These are phyloP conservation scores for Muscicapa comitata DNA, from an alignment of 2,797 vertebrate genomes.

Conservation along the genomic window DNA sequence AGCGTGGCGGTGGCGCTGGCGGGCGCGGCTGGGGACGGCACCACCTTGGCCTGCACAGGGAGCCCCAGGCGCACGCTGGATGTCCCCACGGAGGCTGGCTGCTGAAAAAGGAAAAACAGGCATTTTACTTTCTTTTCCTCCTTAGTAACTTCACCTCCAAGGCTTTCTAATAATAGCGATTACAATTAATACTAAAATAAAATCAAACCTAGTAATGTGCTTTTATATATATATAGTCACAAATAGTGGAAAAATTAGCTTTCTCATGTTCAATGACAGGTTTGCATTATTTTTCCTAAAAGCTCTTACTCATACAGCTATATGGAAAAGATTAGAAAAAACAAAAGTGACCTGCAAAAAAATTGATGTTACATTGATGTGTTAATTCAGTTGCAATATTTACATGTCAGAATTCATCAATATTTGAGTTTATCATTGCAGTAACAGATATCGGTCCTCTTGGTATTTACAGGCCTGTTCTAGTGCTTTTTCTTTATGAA, in stretches of 20 bases:
- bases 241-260: background rate
- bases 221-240: background rate
- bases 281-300: background rate
- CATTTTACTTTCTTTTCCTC: background rate
- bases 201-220: fast-evolving
- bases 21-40: background rate
- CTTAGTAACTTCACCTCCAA: background rate
- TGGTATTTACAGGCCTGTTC: background rate
- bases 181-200: background rate
- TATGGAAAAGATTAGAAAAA: background rate
- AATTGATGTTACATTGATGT: background rate
- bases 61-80: constrained; percentile 50
- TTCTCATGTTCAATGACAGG: background rate
- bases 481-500: background rate
- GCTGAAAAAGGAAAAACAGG: background rate
- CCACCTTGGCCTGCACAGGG: constrained; percentile 51
- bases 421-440: background rate
- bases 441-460: background rate
- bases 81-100: constrained; percentile 17
- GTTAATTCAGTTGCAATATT: background rate
- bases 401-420: background rate
- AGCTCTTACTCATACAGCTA: background rate
- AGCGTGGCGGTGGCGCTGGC: background rate
- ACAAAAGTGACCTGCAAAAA: background rate
- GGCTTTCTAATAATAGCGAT: background rate